phyloP scores from a whole-genome alignment of 2,888 invertebrate genomes.

The Harmothoe impar region DNA sequence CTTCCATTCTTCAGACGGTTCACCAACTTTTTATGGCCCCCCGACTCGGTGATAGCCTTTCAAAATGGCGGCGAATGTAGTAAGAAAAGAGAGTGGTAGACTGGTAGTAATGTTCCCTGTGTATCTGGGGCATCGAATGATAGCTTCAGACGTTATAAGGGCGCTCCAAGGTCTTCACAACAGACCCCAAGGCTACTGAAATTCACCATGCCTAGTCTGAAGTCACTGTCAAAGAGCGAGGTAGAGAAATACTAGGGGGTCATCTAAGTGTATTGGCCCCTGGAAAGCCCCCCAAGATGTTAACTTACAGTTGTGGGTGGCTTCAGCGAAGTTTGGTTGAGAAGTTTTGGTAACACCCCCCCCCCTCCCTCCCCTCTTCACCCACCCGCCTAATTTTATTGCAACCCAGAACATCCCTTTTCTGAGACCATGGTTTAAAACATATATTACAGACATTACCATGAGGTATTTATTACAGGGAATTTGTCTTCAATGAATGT shows the following conservation, averaged over 20 bases:
- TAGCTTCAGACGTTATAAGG: slow-evolving; percentile 31
- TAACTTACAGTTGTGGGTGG: slow-evolving; percentile 26
- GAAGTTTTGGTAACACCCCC: slow-evolving; percentile 22
- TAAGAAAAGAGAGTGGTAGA: slow-evolving; percentile 50
- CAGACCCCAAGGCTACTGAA: neutral
- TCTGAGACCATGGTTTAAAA: neutral
- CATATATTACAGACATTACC: too few relatives aligned
- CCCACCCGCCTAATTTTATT: neutral
- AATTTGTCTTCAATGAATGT: too few relatives aligned
- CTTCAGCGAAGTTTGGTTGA: neutral
- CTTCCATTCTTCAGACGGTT: slow-evolving; percentile 9
- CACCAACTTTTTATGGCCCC: slow-evolving; percentile 24
- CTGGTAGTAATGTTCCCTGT: neutral
- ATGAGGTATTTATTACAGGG: too few relatives aligned
- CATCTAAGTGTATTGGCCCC: too few relatives aligned
- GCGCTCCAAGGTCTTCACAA: slow-evolving; percentile 52
- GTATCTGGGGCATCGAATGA: slow-evolving; percentile 53
- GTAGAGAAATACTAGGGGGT: neutral
- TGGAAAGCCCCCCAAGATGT: neutral
- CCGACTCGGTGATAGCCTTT: slow-evolving; percentile 49
- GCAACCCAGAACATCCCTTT: neutral
- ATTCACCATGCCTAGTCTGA: neutral
- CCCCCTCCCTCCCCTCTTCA: too few relatives aligned
- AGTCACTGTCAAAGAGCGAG: neutral
- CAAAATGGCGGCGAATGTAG: slow-evolving; percentile 64